Conservation (phyloP, 2,113 vertebrate species). For the Catharus minimus region DNA sequence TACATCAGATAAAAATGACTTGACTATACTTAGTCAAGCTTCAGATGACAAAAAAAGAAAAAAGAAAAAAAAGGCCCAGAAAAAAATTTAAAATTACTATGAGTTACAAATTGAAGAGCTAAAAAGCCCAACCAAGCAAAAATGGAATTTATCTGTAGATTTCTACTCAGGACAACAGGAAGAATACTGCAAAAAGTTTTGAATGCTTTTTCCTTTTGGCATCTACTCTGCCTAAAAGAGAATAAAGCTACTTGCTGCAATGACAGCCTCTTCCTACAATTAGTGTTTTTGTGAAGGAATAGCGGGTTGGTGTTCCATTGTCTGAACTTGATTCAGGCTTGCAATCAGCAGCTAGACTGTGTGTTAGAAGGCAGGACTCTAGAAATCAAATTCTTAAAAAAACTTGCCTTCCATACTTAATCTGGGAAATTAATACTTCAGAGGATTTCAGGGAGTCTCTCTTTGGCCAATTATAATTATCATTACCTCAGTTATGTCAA, state of each 20-base stretch:
- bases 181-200: background rate
- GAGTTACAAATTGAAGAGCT: background rate
- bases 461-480: background rate
- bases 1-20: background rate
- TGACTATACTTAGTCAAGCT: background rate
- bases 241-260: background rate
- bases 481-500: background rate
- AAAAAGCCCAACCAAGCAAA: background rate
- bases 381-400: background rate
- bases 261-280: background rate
- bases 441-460: background rate
- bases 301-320: background rate
- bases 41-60: background rate
- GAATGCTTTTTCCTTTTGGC: background rate
- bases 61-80: background rate
- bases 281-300: background rate
- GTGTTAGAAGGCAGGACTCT: background rate
- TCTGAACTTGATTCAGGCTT: background rate
- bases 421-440: background rate
- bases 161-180: background rate
- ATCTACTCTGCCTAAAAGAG: background rate
- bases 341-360: background rate
- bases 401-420: background rate
- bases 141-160: background rate
- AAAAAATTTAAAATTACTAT: background rate